Evolutionary conservation across 2,113 vertebrate genomes (phyloP).

Genomic region (Cricetomys ansorgei): DNA sequence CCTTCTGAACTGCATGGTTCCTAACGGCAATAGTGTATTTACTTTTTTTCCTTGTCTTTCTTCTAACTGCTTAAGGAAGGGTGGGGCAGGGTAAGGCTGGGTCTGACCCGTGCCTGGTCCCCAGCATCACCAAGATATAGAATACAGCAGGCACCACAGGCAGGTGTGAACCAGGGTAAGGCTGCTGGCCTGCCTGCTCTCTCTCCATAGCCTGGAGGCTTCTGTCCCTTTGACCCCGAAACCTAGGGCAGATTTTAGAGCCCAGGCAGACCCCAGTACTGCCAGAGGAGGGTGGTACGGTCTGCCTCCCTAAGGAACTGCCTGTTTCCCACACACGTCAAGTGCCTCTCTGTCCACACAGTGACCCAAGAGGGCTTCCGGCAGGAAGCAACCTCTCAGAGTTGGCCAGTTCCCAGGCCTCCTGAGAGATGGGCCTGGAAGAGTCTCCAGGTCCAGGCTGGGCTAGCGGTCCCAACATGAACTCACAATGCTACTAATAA

Average conservation of each 20-base stretch:
- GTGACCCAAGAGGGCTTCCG: slow-evolving; percentile 10
- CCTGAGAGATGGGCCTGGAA: slow-evolving; percentile 60
- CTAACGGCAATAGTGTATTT: neutral
- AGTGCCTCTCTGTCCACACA: neutral
- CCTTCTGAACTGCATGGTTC: neutral
- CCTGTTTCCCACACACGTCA: neutral
- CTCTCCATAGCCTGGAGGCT: neutral
- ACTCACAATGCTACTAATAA: slow-evolving; percentile 75
- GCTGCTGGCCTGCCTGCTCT: neutral
- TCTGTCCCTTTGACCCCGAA: neutral
- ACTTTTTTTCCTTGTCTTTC: neutral
- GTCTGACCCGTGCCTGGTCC: neutral
- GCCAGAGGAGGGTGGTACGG: neutral
- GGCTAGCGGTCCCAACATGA: slow-evolving; percentile 54
- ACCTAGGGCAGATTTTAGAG: neutral
- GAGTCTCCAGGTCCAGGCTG: slow-evolving; percentile 29
- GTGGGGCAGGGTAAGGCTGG: neutral
- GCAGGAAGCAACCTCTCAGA: slow-evolving; percentile 56
- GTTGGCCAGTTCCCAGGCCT: slow-evolving; percentile 59
- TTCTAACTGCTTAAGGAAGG: neutral
- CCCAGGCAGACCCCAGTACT: neutral
- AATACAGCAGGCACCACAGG: neutral
- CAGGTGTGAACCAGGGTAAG: neutral
- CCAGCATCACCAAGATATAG: neutral
- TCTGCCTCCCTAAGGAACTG: neutral